These are phyloP conservation scores for Athene cunicularia DNA, from an alignment of 2,113 vertebrate genomes.

Conservation along the genomic window DNA sequence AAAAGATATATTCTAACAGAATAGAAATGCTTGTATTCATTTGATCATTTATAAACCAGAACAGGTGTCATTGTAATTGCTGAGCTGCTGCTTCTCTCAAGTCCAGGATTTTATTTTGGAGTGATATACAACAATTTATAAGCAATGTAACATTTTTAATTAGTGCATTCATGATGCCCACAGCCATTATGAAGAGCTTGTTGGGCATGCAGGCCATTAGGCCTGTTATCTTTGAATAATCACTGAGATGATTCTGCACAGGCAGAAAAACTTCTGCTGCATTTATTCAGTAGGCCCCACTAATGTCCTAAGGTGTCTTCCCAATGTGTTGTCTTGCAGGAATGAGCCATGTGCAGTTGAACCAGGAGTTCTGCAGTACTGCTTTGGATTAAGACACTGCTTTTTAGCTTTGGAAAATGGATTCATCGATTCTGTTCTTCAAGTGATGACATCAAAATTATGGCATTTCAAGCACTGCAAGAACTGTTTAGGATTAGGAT, in stretches of 20 bases:
- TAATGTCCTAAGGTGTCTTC: not conserved
- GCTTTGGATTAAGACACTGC: not conserved
- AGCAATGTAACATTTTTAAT: not conserved
- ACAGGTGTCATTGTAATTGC: not conserved
- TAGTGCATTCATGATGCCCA: not conserved
- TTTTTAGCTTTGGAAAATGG: not conserved
- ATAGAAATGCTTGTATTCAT: not conserved
- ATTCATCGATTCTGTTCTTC: not conserved
- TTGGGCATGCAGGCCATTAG: not conserved
- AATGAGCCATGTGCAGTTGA: not conserved
- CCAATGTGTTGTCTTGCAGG: not conserved
- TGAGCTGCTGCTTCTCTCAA: not conserved
- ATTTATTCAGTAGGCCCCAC: not conserved
- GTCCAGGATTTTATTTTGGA: not conserved
- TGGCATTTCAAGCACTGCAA: not conserved
- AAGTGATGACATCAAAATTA: not conserved
- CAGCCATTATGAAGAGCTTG: not conserved
- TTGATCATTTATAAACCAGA: not conserved
- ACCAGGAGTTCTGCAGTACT: not conserved
- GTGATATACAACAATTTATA: not conserved
- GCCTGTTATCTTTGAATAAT: not conserved
- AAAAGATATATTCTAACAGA: not conserved
- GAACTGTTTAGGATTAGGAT: not conserved
- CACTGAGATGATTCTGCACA: not conserved
- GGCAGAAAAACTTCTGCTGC: not conserved